Conservation (phyloP, 2,888 invertebrate species). For the Cantharis nigra region DNA sequence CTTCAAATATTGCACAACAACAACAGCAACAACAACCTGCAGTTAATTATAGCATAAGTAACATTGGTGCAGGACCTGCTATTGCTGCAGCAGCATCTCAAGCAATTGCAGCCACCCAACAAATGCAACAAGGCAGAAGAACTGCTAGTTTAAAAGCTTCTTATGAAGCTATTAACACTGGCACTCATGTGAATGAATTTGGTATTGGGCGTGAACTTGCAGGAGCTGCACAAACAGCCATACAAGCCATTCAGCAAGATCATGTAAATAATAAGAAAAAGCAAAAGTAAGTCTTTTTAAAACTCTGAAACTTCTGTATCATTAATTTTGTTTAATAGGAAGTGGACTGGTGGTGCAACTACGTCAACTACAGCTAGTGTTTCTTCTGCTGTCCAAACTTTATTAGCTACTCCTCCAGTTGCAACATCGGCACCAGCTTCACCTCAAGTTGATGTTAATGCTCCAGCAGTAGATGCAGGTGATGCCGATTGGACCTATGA, state of each 20-base stretch:
- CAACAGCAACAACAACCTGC: conserved; percentile 46
- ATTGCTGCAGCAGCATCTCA: conserved; percentile 94
- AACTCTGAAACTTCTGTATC: neutral
- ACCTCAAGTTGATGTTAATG: conserved; percentile 53
- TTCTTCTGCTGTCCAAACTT: conserved; percentile 53
- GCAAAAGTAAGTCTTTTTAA: conserved; percentile 58
- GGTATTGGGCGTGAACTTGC: conserved; percentile 73
- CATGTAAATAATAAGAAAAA: conserved; percentile 66
- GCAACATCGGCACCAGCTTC: conserved; percentile 50
- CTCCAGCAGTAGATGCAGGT: conserved; percentile 62
- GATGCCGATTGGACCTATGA: conserved; percentile 91
- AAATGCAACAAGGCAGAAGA: conserved; percentile 93
- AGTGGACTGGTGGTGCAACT: conserved; percentile 43
- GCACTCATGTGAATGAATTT: conserved; percentile 64
- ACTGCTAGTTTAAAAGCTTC: conserved; percentile 94
- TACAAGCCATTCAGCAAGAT: conserved; percentile 68
- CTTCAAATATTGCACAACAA: conserved; percentile 52
- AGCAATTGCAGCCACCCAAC: conserved; percentile 94
- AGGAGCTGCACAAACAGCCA: conserved; percentile 73
- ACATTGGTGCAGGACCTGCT: conserved; percentile 85
- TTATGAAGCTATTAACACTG: conserved; percentile 84
- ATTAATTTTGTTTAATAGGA: conserved; percentile 41
- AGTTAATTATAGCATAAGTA: conserved; percentile 72
- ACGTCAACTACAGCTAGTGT: conserved; percentile 35
- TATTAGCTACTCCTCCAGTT: conserved; percentile 48